Evolutionary conservation across 2,888 invertebrate species (phyloP), one percentile per base, ranked within the genome.

Genomic region (Crematogaster levior): DNA sequence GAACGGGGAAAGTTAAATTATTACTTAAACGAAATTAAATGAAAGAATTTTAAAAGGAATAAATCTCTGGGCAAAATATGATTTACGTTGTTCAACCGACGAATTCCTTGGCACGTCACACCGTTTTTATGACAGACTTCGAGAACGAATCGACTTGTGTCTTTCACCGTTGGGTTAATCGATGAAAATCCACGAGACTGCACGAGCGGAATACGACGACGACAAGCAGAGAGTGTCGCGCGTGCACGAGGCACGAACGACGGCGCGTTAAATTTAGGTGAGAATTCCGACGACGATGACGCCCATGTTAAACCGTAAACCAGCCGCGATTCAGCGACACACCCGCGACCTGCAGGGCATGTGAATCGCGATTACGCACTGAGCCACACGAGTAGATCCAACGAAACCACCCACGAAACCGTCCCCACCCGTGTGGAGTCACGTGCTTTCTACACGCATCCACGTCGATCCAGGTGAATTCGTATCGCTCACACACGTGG

Each of bases 351-450:
- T 87, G 85, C 51, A 85, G 74, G 87, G 65, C 82, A 85, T 70
- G 81, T 87, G 92, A 89, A 91, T 89, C 89, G 87, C 90, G 88
- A 84, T 86, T 88, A 88, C 86, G 86, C 88, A 92, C 90, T 91
- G 92, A 91, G 88, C 82, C 83, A 84, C 75, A 86, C 84, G 84
- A 86, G 86, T 81, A 84, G 88, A 83, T 75, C 68, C 65, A 24
- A 18, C 82, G 82, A 63, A 63, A 63, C 86, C 86, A 84, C 81
- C 86, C 86, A 72, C 88, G 80, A 85, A 84, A 87, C 86, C n/a
- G 24, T 85, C 88, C 86, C 89, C 88, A 89, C 88, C 86, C 79
- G 81, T 63, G 48, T 48, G 68, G 34, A 75, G 53, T 68, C 81
- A 73, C 79, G 79, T 74, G 75, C 60, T 73, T 77, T 24, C 51